Percentiles rank a stretch among this genome's conserved stretches.
Evolutionary conservation across 1,140 invertebrate species (phyloP).

Genomic region (Drosophila lini): DNA sequence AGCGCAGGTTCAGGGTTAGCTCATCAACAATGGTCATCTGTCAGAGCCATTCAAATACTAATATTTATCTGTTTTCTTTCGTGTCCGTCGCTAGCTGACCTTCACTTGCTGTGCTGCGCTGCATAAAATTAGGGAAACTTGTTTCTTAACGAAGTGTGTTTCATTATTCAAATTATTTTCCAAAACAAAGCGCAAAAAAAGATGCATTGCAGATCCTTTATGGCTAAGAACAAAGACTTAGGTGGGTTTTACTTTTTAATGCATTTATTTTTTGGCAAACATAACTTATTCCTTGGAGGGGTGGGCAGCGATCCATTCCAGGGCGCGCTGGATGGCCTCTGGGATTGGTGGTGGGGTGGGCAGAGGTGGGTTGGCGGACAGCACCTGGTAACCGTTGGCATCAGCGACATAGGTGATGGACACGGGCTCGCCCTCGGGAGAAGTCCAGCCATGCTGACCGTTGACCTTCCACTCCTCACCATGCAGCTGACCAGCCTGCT

Average conservation of each 20-base stretch:
- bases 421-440: constrained; percentile 87
- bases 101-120: constrained; percentile 40
- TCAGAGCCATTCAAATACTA: constrained; percentile 2
- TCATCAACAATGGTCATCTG: constrained; percentile 17
- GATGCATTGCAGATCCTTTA: constrained; percentile 3
- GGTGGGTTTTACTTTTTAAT: constrained; percentile 20
- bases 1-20: constrained; percentile 31
- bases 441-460: constrained; percentile 90
- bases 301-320: constrained; percentile 85
- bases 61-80: constrained; percentile 6
- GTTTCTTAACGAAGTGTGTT: constrained; percentile 31
- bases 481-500: constrained; percentile 90
- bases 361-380: constrained; percentile 86
- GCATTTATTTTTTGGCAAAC: constrained; percentile 49
- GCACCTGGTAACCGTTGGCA: constrained; percentile 90
- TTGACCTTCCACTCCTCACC: constrained; percentile 88
- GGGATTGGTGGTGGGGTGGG: constrained; percentile 89
- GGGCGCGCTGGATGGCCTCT: constrained; percentile 86
- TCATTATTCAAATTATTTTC: constrained; percentile 2
- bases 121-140: constrained; percentile 44
- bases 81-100: constrained; percentile 25
- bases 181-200: too few species aligned
- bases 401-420: constrained; percentile 84
- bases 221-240: not conserved
- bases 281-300: constrained; percentile 47